Evolutionary conservation across 53 echinoderm and acorn worm species (phyloP).

Genomic region (Temnopleurus reevesii): DNA sequence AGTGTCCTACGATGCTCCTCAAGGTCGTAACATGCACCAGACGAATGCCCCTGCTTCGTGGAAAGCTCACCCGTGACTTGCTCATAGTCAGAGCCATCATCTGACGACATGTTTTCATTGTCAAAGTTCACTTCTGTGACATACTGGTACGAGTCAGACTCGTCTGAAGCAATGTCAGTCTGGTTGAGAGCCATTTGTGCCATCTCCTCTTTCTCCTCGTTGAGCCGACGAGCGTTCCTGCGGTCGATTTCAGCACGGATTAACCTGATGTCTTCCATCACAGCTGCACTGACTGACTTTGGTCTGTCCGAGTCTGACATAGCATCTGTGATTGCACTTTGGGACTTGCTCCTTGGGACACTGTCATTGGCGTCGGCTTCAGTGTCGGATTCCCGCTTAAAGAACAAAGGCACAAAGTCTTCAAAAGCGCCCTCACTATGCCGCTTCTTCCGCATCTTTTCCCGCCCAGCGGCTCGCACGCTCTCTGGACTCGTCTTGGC

Average conservation of each 20-base stretch:
- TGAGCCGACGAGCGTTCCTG: neutral
- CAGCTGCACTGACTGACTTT: neutral
- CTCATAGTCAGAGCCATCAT: conserved; percentile 38
- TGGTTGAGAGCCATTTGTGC: neutral
- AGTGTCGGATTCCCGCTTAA: conserved; percentile 2
- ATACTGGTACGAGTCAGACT: neutral
- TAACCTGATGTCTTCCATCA: conserved; percentile 30
- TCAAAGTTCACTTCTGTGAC: conserved; percentile 31
- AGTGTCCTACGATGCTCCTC: conserved; percentile 25
- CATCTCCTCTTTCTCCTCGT: conserved; percentile 9
- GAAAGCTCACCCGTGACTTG: neutral
- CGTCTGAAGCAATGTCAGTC: neutral
- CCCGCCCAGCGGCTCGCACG: neutral
- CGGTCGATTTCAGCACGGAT: conserved; percentile 34
- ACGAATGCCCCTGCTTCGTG: neutral
- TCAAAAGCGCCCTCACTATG: conserved; percentile 45
- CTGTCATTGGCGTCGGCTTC: neutral
- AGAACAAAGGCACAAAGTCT: conserved; percentile 48
- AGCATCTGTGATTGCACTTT: neutral
- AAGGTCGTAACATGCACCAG: conserved; percentile 12
- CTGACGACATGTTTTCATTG: neutral
- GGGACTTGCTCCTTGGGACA: neutral
- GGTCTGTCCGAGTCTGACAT: neutral
- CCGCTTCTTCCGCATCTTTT: conserved; percentile 34
- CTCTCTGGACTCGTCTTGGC: conserved; percentile 52